Base-by-base conservation (phyloP, 37 sponge, comb jelly and placozoan genomes). In the Ephydatia muelleri region DNA sequence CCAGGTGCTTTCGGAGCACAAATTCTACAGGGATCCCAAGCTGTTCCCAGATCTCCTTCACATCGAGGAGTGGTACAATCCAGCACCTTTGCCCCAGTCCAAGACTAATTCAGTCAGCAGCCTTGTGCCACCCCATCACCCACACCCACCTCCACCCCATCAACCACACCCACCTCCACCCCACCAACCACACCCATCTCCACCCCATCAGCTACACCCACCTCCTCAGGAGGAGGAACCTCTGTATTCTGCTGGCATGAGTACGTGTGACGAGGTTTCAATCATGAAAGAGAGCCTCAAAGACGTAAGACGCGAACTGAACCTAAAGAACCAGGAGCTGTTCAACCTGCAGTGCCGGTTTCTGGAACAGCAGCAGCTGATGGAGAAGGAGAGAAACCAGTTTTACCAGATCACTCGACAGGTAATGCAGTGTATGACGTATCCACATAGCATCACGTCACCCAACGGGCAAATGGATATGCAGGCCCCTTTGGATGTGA, bases 341-440 rank as follows among this genome's bases (percentile, higher is more conserved):
- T 88, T 89, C 34, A 83, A 82, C 23, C 38, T 83, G 49, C 89
- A 93, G 71, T 31, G 70, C 48, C 49, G 57, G 64, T 26, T 89
- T 19, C 31, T 85, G 33, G 93, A 85, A 36, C 93, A 93, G 48
- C 87, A 92, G 72, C 68, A 78, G 36, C 72, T 80, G 8, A 68
- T 89, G 29, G 80, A 85, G 49, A 69, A 83, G 67, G 93, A 93
- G 40, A 85, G 87, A 82, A 85, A 86, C 26, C 79, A 81, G 38
- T 88, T 93, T 35, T 75, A 85, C 31, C 68, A 79, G 14, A 49
- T 83, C 38, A 69, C 84, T 5, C 73, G 72, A 33, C 80, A 89
- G 65, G 80, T 89, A 27, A 79, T 89, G 89, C 83, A 80, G 22
- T 78, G 36, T 36, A 83, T 88, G 0, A 30, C 73, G n/a, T 65